Evolutionary conservation across 2,113 vertebrate species (phyloP), one percentile per base, ranked within the genome.

Genomic region (Sebastes fasciatus): DNA sequence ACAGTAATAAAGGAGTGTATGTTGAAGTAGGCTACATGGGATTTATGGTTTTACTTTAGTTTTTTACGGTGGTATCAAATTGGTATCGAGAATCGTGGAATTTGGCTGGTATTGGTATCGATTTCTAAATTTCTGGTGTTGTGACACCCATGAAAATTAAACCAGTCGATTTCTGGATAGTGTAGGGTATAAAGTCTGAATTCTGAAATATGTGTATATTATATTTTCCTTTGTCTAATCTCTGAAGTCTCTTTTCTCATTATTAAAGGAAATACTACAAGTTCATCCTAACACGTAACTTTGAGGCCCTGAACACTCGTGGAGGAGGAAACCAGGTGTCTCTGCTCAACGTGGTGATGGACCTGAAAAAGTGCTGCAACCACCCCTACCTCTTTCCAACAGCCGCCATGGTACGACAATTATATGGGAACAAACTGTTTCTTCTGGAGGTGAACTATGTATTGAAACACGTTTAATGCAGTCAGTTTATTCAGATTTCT

Each of bases 301-400:
- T 99, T 51, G 98, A 99, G 73, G 98, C 98, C 6, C 94, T 99
- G 89, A 99, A 99, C 92, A 97, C 97, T 58, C 97, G 98, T 3
- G 98, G 98, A 63, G 98, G 97, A 64, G 98, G 98, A 84, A 99
- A 99, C 95, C 98, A 99, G 90, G 98, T 99, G 5, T 99, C 98
- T 46, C 91, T 99, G 79, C 96, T 99, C 42, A 99, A 99, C 8
- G 97, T 99, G 86, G 97, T 99, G 87, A 99, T 99, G 98, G 98
- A 99, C 93, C 95, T 99, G 69, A 99, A 99, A 93, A 99, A 99
- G 89, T 99, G 98, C 93, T 99, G 98, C 93, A 99, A 99, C 87
- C 98, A 99, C 86, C 98, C 98, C 6, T 99, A 99, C 93, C 98
- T 99, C 90, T 99, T 99, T 79, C 98, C 98, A 5, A 96, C 97